Conservation (phyloP, 2,797 vertebrate species). For the Gouania willdenowi region DNA sequence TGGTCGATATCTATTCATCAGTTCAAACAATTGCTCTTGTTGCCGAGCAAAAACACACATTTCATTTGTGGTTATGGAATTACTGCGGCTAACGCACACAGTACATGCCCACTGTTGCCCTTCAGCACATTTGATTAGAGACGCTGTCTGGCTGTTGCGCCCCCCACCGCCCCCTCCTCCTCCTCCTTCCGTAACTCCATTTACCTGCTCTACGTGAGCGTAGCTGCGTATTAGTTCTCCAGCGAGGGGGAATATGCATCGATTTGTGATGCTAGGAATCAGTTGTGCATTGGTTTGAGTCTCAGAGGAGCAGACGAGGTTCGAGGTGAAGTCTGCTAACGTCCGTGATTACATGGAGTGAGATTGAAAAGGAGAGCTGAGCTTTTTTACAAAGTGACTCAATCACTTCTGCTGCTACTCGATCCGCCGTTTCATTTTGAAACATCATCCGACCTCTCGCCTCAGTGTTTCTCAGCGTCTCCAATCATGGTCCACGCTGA, state of each 20-base stretch:
- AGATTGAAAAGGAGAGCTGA: constrained; percentile 27
- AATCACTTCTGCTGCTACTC: constrained; percentile 3
- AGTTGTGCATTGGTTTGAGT: constrained; percentile 1
- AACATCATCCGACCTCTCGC: no score
- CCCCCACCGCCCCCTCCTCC: no score
- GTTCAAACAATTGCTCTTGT: background rate
- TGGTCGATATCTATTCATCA: constrained; percentile 11
- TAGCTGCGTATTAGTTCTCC: constrained; percentile 2
- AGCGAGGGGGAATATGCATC: constrained; percentile 7
- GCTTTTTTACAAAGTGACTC: background rate
- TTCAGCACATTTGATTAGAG: constrained; percentile 19
- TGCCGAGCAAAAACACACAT: constrained; percentile 2
- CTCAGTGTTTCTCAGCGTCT: no score
- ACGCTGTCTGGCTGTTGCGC: constrained; percentile 5
- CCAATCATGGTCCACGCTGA: no score
- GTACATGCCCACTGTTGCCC: constrained; percentile 1
- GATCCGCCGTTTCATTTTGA: background rate
- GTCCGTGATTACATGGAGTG: constrained; percentile 10
- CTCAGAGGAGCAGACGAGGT: background rate
- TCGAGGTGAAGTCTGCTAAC: background rate
- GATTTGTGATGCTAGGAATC: constrained; percentile 17
- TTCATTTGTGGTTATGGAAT: constrained; percentile 17
- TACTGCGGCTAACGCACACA: background rate
- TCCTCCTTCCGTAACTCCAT: constrained; percentile 1
- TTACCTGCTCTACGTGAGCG: constrained; percentile 3